Evolutionary conservation across 1,140 invertebrate species (phyloP), one percentile per base, ranked within the genome.

Genomic region (Dendroctonus ponderosae): DNA sequence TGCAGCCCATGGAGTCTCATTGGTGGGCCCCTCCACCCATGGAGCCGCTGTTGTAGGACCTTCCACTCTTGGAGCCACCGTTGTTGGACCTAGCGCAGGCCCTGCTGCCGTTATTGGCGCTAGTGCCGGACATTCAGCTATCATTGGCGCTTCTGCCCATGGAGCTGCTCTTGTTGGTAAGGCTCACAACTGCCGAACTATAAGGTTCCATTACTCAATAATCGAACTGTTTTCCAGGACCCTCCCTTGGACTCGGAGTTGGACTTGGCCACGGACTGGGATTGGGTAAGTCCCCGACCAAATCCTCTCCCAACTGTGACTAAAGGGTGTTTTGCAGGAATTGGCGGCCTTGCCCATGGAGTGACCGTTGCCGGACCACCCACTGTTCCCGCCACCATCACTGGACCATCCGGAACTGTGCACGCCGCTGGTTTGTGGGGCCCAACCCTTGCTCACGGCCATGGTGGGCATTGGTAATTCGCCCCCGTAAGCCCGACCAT

Each of bases 71-170:
- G 46, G 44, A 58, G 56, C 67, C 48, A 11, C 61, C 59, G 26
- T 56, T 46, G 70, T 56, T 48, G 67, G 49, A 64, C 58, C 58
- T 43, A 38, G 26, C 12, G 62, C 56, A 48, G 62, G 64, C 42
- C 40, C n/a, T 12, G 67, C 67, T 54, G 44, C 70, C 15, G 62
- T 69, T 42, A 53, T 72, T 42, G 72, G 72, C 61, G 68, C 65
- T 9, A 51, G 37, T 41, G 41, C 66, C 14, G 58, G 44, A 43
- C 44, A 57, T 14, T 39, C 54, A 40, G 42, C 53, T 49, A 41
- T 67, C 41, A 57, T 64, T 51, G 70, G 63, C 58, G 57, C 67
- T 52, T 12, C 60, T 15, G 67, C 53, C 50, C 60, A 62, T 51
- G 42, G 44, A 11, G 67, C 61, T 49, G 51, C 71, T 12, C 44